Evolutionary conservation across 1,140 invertebrate genomes (phyloP), one percentile per base, ranked within the genome.

Genomic region (Babylonia areolata): DNA sequence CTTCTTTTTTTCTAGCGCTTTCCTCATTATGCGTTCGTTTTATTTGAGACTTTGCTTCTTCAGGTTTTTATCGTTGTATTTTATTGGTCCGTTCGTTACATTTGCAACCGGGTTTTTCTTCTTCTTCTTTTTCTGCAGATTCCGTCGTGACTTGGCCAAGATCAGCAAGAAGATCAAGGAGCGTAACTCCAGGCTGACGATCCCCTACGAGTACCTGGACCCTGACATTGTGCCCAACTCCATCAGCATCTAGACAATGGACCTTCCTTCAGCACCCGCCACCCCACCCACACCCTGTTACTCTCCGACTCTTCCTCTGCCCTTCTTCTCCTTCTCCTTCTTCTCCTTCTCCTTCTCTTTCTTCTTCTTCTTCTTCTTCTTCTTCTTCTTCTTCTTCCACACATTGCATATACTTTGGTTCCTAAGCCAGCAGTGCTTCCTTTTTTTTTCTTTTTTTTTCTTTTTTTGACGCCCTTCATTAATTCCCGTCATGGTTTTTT

Each of bases 181-280:
- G 80, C 81, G 92, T 37, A 95, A 95, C 83, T 85, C 90, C 58
- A 85, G 86, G 2, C 88, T 93, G 69, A 90, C 92, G 71, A 90
- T 90, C 58, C 90, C 92, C 1, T 95, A 94, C 88, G 84, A 87
- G 15, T 94, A 92, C 90, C 88, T 95, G 84, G 94, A 95, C 90
- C 94, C 94, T 20, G 93, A 93, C n/a, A 92, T 91, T 23, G 37
- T 77, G 75, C 71, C 35, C 71, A 73, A 73, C 31, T 73, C 71
- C 71, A 73, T 77, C 75, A 77, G 75, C 86, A 94, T 95, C 85
- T 94, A 87, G 88, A 81, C 2, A n/a, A n/a, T n/a, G n/a, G n/a
- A n/a, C n/a, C n/a, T n/a, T n/a, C n/a, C n/a, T n/a, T n/a, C n/a
- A n/a, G n/a, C n/a, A n/a, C n/a, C n/a, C n/a, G n/a, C n/a, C n/a